A percentile compares a stretch with the other conserved stretches of the same genome.
Evolutionary conservation across 2,113 vertebrate genomes (phyloP).

Genomic region (Campylomormyrus numenius): DNA sequence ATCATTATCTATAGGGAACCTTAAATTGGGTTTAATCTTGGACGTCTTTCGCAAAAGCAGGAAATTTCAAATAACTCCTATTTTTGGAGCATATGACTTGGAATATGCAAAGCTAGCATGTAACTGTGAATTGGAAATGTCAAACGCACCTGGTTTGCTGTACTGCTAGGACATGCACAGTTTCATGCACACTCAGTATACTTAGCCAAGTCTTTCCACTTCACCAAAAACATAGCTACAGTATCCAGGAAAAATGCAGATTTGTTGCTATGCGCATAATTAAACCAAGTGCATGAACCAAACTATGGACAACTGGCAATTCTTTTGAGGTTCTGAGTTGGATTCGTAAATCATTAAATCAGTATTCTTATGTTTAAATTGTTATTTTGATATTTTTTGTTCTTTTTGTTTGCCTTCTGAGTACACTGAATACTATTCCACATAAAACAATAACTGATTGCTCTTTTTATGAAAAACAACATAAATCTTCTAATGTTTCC

Average conservation of each 20-base stretch:
- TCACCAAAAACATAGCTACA: not conserved
- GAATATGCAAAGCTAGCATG: not conserved
- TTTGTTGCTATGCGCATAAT: not conserved
- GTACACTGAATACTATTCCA: not conserved
- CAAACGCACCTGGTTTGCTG: conserved; percentile 35
- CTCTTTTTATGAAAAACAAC: not conserved
- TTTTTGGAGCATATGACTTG: conserved; percentile 15
- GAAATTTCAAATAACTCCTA: conserved; percentile 3
- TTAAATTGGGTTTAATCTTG: not conserved
- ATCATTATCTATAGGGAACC: not conserved
- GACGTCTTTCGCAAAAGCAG: not conserved
- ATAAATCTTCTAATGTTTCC: not conserved
- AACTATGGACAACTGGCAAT: not conserved
- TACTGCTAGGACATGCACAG: conserved; percentile 22
- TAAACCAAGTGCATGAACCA: not conserved
- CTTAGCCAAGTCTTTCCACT: conserved; percentile 14
- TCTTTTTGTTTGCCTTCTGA: not conserved
- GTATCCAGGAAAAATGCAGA: not conserved
- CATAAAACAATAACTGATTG: not conserved
- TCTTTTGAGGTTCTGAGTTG: not conserved
- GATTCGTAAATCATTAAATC: not conserved
- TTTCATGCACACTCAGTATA: conserved; percentile 25
- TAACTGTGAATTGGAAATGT: conserved; percentile 6
- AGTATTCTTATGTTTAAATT: not conserved
- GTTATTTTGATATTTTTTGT: not conserved